phyloP scores from a whole-genome alignment of 35 echinoderm and acorn worm species.

The Holothuria glaberrima region DNA sequence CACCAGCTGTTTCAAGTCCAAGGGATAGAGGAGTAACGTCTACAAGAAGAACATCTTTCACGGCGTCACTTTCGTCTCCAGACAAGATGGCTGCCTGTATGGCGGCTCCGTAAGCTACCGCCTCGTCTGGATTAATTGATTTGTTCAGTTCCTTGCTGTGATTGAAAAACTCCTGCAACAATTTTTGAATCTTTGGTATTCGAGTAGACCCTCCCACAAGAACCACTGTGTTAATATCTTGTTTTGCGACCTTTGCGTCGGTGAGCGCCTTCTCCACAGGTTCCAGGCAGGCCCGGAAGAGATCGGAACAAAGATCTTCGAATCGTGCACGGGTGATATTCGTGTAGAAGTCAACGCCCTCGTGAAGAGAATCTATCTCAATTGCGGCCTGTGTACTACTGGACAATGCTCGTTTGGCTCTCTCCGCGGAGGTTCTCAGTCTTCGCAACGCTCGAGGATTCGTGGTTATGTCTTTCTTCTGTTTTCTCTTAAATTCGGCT shows the following conservation, averaged over 20 bases:
- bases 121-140: slow-evolving; percentile 98
- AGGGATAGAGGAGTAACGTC: too few relatives aligned
- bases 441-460: too few relatives aligned
- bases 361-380: too few relatives aligned
- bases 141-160: too few relatives aligned
- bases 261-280: slow-evolving; percentile 87
- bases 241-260: slow-evolving; percentile 85
- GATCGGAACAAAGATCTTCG: slow-evolving; percentile 93
- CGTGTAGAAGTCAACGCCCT: too few relatives aligned
- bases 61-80: slow-evolving; percentile 82
- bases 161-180: slow-evolving; percentile 83
- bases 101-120: slow-evolving; percentile 90
- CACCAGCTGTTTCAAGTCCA: too few relatives aligned
- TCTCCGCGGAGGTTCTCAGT: too few relatives aligned
- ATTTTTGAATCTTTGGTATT: slow-evolving; percentile 95
- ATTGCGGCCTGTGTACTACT: too few relatives aligned
- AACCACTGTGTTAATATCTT: slow-evolving; percentile 77
- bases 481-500: too few relatives aligned
- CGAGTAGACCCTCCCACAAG: slow-evolving; percentile 91
- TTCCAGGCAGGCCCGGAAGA: slow-evolving; percentile 84
- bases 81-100: slow-evolving; percentile 95
- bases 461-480: too few relatives aligned
- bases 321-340: slow-evolving; percentile 90
- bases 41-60: too few relatives aligned
- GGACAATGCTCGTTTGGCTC: too few relatives aligned